Percentiles rank a stretch among this genome's conserved stretches.
Conservation (phyloP, 2,113 vertebrate species). For the Phoxinus phoxinus region DNA sequence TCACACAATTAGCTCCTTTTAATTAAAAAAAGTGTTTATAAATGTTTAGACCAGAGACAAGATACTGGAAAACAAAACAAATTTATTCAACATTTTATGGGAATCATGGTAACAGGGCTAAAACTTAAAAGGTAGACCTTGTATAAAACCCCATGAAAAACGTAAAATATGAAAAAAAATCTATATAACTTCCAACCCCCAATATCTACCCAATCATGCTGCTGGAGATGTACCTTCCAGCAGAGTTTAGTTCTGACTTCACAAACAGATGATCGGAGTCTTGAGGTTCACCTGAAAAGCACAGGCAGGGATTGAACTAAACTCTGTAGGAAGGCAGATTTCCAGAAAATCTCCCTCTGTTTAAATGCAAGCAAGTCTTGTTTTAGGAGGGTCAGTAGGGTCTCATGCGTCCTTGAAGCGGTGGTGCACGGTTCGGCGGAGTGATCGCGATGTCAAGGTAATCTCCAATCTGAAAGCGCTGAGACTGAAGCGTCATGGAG, state of each 20-base stretch:
- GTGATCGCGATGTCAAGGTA: slow-evolving; percentile 98
- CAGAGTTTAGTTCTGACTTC: not conserved
- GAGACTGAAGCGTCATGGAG: slow-evolving; percentile 96
- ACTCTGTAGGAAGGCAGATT: not conserved
- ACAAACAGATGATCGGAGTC: not conserved
- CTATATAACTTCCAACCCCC: not conserved
- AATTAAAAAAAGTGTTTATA: not conserved
- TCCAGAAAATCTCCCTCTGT: not conserved
- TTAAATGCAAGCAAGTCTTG: not conserved
- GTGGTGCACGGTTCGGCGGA: slow-evolving; percentile 90
- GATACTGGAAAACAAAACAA: not conserved
- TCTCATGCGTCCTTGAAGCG: slow-evolving; percentile 88
- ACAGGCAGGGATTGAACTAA: not conserved
- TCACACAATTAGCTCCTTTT: not conserved
- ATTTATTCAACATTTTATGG: slow-evolving; percentile 3
- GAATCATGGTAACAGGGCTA: slow-evolving; percentile 2
- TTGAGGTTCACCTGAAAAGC: not conserved
- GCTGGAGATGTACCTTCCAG: not conserved
- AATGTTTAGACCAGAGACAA: not conserved
- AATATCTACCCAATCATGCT: not conserved
- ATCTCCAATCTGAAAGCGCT: slow-evolving; percentile 97
- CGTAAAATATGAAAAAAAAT: slow-evolving; percentile 6
- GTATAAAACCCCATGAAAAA: slow-evolving; percentile 24
- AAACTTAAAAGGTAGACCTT: slow-evolving; percentile 24
- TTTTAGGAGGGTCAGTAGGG: slow-evolving; percentile 90